Percentiles rank a stretch among this genome's conserved stretches.
Evolutionary conservation across 35 echinoderm and acorn worm genomes (phyloP).

Genomic region (Anneissia japonica): DNA sequence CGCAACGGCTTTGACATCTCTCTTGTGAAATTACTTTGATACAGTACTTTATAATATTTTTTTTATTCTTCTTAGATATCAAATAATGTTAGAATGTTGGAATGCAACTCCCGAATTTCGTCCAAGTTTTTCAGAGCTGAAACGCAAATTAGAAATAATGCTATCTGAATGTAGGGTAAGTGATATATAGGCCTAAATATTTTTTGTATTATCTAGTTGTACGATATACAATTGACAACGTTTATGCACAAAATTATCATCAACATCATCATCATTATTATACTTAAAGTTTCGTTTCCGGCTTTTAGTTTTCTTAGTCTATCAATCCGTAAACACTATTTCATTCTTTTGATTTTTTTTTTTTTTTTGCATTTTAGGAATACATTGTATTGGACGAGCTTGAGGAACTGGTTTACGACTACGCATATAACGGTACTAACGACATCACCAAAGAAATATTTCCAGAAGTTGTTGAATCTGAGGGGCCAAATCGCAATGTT

Average conservation of each 20-base stretch:
- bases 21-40: too few species aligned
- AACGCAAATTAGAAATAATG: slow-evolving; percentile 39
- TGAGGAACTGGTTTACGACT: slow-evolving; percentile 62
- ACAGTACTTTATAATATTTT: too few species aligned
- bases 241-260: too few species aligned
- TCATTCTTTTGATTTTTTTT: not conserved
- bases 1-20: too few species aligned
- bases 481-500: not conserved
- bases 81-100: slow-evolving; percentile 65
- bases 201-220: not conserved
- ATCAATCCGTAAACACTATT: too few species aligned
- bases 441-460: not conserved
- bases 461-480: not conserved
- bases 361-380: slow-evolving; percentile 28
- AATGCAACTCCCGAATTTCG: slow-evolving; percentile 19
- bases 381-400: slow-evolving; percentile 57
- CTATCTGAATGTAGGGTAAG: slow-evolving; percentile 63
- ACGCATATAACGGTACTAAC: slow-evolving; percentile 37
- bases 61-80: slow-evolving; percentile 27
- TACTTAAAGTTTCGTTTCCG: too few species aligned
- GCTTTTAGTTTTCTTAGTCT: too few species aligned
- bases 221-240: not conserved
- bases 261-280: too few species aligned
- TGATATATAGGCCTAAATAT: not conserved
- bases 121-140: slow-evolving; percentile 45